Base-by-base conservation (phyloP, 2,797 vertebrate species). In the Leptoclinus maculatus region DNA sequence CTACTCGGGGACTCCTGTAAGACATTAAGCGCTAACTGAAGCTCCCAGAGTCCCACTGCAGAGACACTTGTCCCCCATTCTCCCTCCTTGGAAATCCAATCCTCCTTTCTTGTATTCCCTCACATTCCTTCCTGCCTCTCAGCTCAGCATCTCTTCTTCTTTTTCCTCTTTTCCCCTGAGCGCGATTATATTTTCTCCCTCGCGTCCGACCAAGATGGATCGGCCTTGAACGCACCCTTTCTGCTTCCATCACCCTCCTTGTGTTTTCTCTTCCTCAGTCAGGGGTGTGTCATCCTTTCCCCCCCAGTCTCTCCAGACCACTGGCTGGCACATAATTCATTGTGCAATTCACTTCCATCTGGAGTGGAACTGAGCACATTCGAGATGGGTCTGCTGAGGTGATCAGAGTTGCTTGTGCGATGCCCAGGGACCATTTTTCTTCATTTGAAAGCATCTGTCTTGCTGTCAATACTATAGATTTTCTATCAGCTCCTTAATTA, bases 141-240 rank as follows among this genome's bases (percentile, higher is more conserved):
- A 25, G 51, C 45, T 54, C 57, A 3, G 14, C 43, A 65, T 90
- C 72, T 89, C 41, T 27, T 73, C 65, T 82, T 70, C 57, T 53
- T 62, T 66, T 36, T 96, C 95, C 79, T 94, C 94, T 81, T 94
- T 94, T 91, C 91, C 88, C 88, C 11, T 8, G 77, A 83, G 89
- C 82, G 68, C 74, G 69, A 87, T 90, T 84, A 82, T 56, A 85
- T 81, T 88, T 76, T 70, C 82, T 82, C 78, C 73, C 73, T 83
- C 7, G 10, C 72, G 69, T 82, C 72, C 13, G 49, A 87, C 65
- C 62, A 80, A 90, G 92, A 91, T 91, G 83, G 82, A 93, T 90
- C 76, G 85, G 85, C 85, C 75, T 87, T 77, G 76, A 91, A 89
- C 87, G 80, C 68, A 79, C 87, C 81, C 67, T 88, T 88, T 91